Base-by-base conservation (phyloP, 2,888 invertebrate species). In the Drepana falcataria region DNA sequence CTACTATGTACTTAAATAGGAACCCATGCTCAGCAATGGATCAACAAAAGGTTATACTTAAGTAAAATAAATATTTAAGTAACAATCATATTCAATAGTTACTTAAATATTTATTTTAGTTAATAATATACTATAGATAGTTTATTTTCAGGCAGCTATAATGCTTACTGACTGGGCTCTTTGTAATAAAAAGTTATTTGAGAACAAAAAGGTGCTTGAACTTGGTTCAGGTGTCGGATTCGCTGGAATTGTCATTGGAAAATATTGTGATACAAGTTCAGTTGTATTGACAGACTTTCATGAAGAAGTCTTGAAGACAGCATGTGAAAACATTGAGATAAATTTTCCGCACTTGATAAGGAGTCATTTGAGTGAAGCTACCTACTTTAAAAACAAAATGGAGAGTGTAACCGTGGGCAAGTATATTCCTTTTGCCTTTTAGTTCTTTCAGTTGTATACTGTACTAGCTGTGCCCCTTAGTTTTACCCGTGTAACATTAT, bases 201-300 rank as follows among this genome's bases (percentile, higher is more conserved):
- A 68, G 4, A 78, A 85, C 6, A 95, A 94, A 81, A 85, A 77
- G 49, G 72, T 96, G 3, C 68, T 96, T 3, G 96, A 96, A 85
- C 83, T 96, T 3, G 96, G 96, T 7, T 94, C 95, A 7, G 96
- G 96, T 35, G 91, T 94, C 33, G 96, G 96, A 0, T 89, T 96
- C 53, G 92, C 94, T 47, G 95, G 96, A 33, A 87, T 96, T 47
- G 85, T 93, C 2, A 79, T 94, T 47, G 85, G 92, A 37, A 91
- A 92, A 55, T 73, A 83, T 51, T 94, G 94, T 69, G 59, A 79
- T 37, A 91, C 93, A 1, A 80, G 86, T 53, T 80, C 88, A 51
- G 87, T 95, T 49, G 83, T 92, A 53, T 91, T 96, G 52, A 94
- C 94, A 21, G 96, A 96, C 77, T 94, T 94, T 68, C 96, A 96